Evolutionary conservation across 2,888 invertebrate genomes (phyloP), one percentile per base, ranked within the genome.

Genomic region (Aspidiotus destructor): DNA sequence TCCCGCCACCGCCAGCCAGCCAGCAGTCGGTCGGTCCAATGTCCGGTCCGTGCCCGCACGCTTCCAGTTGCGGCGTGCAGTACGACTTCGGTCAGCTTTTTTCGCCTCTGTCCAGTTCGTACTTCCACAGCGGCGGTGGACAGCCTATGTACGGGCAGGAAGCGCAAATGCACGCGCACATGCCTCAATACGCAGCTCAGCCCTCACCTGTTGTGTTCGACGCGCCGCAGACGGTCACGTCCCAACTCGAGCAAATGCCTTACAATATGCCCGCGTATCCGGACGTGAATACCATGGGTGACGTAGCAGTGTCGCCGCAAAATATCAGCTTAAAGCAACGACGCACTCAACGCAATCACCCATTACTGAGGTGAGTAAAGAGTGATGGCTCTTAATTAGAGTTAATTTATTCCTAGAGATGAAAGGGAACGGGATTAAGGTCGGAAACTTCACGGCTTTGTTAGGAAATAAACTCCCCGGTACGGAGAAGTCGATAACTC

Each of bases 281-380:
- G 58, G 17, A 58, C 10, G 28, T 58, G 16, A 58, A 58, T 13
- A 1, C 58, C 13, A 28, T 58, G 58, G 41, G n/a, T 13, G 61
- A 41, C 8, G 17, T 61, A 1, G 42, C 41, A 3, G 44, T 67
- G 16, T 41, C 40, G 42, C 54, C 62, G 62, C 28, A 28, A 5
- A 52, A n/a, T 48, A 44, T 41, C 16, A 11, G 52, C 10, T 41
- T 62, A 10, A 44, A 62, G 2, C 61, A 87, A 86, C 74, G 84
- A 84, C 13, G 87, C 86, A 75, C 87, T 2, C 86, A 77, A 84
- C 86, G 71, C 84, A 83, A 75, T 81, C 85, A 40, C 75, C 80
- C 1, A 81, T 85, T 42, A 88, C 88, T 41, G 17, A 60, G 44
- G 67, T 58, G n/a, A 60, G 28, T 28, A 28, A 28, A 28, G 28